Conservation (phyloP, 2,113 vertebrate species). For the Proterorhinus semilunaris region DNA sequence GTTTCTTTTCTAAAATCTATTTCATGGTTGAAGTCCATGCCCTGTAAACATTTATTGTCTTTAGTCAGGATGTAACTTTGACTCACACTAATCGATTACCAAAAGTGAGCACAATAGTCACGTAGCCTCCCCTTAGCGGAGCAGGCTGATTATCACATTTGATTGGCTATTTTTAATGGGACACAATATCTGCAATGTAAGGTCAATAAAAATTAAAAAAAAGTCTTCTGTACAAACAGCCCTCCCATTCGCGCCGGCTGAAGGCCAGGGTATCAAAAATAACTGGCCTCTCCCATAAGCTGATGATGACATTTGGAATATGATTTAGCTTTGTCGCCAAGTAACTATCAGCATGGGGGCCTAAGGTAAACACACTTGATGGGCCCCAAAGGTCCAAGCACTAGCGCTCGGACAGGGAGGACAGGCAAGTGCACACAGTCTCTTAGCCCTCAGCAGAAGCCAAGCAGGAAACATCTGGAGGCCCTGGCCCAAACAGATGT, state of each 20-base stretch:
- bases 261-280: constrained; percentile 63
- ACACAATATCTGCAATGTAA: constrained; percentile 35
- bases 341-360: constrained; percentile 60
- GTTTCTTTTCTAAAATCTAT: not conserved
- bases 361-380: constrained; percentile 70
- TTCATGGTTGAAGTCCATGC: not conserved
- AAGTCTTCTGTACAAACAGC: constrained; percentile 16
- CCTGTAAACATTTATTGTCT: constrained; percentile 30
- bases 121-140: constrained; percentile 40
- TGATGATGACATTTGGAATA: constrained; percentile 69
- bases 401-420: constrained; percentile 44
- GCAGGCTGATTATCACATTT: constrained; percentile 40
- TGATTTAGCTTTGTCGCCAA: constrained; percentile 71
- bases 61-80: constrained; percentile 35
- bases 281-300: constrained; percentile 51
- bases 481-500: constrained; percentile 78
- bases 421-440: constrained; percentile 60
- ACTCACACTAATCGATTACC: constrained; percentile 40
- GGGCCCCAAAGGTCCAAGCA: constrained; percentile 59
- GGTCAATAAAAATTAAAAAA: constrained; percentile 28
- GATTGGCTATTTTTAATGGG: constrained; percentile 32
- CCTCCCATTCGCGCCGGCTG: constrained; percentile 31
- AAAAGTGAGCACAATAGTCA: constrained; percentile 49
- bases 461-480: constrained; percentile 91
- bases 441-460: constrained; percentile 62